Base-by-base conservation (phyloP, 2,113 vertebrate genomes). In the Carassius carassius region DNA sequence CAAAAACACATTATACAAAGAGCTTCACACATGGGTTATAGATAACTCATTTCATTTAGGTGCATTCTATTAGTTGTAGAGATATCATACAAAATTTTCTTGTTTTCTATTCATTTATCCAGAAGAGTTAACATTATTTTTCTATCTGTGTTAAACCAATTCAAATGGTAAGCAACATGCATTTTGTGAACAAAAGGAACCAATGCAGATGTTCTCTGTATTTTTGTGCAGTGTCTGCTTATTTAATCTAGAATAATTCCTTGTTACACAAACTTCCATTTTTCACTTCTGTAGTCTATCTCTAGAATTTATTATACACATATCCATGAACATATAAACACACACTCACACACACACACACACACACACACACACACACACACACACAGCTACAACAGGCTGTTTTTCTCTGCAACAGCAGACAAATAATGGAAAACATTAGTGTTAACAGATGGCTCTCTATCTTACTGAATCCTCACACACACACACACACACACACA, bases 391-490 rank as follows among this genome's bases (percentile, higher is more conserved):
- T 84, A 49, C n/a, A 70, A 78, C 81, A 51, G 72, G 67, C 67
- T 88, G 87, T 88, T 86, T 88, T 88, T 88, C 87, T 86, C 35
- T 69, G 49, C 32, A 75, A 80, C 81, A 80, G 84, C 77, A 85
- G 35, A 70, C 74, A 76, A 67, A 83, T 88, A 88, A 88, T 88
- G 87, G 81, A 88, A 88, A 88, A 83, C 87, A 88, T 88, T 85
- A 88, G 87, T 76, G 75, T 83, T 51, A 80, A 81, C 56, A 76
- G 87, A 86, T 75, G 84, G 21, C 65, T 85, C 87, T 88, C 76
- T 73, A 76, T 88, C 84, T 88, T 63, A 41, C n/a, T 58, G 58
- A 75, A 75, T 60, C 78, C 25, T 51, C 78, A 75, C 78, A 81
- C 78, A 65, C 54, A 70, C 78, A 84, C n/a, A n/a, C n/a, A n/a